These are phyloP conservation scores for Drosophila truncata DNA, from an alignment of 1,140 invertebrate genomes.

Conservation along the genomic window DNA sequence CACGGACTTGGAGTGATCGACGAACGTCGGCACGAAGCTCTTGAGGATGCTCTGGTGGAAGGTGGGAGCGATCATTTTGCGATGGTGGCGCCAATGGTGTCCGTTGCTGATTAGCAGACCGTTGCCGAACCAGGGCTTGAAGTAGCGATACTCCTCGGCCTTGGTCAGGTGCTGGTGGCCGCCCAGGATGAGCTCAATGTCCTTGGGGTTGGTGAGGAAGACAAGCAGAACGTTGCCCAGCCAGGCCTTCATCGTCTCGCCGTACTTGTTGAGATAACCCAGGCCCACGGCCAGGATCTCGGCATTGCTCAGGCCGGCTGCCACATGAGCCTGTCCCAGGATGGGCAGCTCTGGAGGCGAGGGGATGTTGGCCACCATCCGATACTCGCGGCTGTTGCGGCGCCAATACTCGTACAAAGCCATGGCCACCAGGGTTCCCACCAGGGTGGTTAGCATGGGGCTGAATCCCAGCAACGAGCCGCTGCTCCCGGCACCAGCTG, in stretches of 20 bases:
- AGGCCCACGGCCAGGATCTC: slow-evolving; percentile 86
- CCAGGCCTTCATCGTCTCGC: slow-evolving; percentile 88
- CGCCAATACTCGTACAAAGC: slow-evolving; percentile 77
- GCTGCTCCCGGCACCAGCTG: slow-evolving; percentile 6
- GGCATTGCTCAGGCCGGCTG: slow-evolving; percentile 86
- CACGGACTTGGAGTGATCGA: slow-evolving; percentile 91
- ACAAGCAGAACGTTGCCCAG: slow-evolving; percentile 89
- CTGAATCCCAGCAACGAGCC: slow-evolving; percentile 36
- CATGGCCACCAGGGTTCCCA: slow-evolving; percentile 65
- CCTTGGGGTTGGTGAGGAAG: slow-evolving; percentile 88
- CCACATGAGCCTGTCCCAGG: slow-evolving; percentile 87
- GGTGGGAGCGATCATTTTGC: slow-evolving; percentile 96
- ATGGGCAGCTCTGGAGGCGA: slow-evolving; percentile 86
- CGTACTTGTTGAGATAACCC: slow-evolving; percentile 86
- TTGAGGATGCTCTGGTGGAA: slow-evolving; percentile 97
- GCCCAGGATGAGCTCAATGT: slow-evolving; percentile 90
- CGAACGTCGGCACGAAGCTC: slow-evolving; percentile 94
- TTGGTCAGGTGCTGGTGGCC: slow-evolving; percentile 93
- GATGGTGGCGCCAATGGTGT: slow-evolving; percentile 93
- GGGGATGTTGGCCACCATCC: slow-evolving; percentile 86
- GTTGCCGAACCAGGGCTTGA: slow-evolving; percentile 96
- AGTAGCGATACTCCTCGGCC: slow-evolving; percentile 91
- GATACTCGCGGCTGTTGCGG: slow-evolving; percentile 70
- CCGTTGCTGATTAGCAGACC: slow-evolving; percentile 93
- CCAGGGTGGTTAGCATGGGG: slow-evolving; percentile 65